phyloP scores from a whole-genome alignment of 2,797 vertebrate genomes.

The Phalloptychus januarius region DNA sequence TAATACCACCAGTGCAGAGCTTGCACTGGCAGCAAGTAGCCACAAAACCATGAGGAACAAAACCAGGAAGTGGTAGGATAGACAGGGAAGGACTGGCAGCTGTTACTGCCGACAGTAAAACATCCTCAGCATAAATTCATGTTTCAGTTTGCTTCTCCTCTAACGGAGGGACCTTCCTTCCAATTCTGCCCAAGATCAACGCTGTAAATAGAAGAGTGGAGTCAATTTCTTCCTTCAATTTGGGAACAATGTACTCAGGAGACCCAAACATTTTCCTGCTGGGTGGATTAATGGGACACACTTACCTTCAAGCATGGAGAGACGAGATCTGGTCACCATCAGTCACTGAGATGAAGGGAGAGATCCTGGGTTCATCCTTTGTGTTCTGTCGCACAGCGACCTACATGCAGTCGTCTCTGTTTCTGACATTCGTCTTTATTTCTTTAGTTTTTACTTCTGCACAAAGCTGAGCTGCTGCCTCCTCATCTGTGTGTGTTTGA shows the following conservation, averaged over 20 bases:
- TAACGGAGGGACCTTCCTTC: not conserved
- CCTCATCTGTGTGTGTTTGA: slow-evolving; percentile 35
- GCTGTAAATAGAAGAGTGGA: not conserved
- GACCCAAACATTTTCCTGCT: not conserved
- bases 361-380: not conserved
- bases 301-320: not conserved
- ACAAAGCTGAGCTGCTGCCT: slow-evolving; percentile 33
- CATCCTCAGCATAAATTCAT: not conserved
- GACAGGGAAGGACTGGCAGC: not conserved
- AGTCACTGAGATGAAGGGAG: not conserved
- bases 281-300: not conserved
- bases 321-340: not conserved
- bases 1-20: not conserved
- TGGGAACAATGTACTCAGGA: not conserved
- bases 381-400: not conserved
- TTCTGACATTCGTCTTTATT: slow-evolving; percentile 11
- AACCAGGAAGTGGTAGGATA: not conserved
- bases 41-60: too few species aligned
- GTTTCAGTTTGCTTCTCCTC: not conserved
- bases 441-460: slow-evolving; percentile 22
- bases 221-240: not conserved
- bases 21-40: not conserved
- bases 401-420: not conserved
- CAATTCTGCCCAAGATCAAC: not conserved
- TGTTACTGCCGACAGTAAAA: not conserved